Evolutionary conservation across 2,113 vertebrate genomes (phyloP).

Genomic region (Halichoeres trimaculatus): DNA sequence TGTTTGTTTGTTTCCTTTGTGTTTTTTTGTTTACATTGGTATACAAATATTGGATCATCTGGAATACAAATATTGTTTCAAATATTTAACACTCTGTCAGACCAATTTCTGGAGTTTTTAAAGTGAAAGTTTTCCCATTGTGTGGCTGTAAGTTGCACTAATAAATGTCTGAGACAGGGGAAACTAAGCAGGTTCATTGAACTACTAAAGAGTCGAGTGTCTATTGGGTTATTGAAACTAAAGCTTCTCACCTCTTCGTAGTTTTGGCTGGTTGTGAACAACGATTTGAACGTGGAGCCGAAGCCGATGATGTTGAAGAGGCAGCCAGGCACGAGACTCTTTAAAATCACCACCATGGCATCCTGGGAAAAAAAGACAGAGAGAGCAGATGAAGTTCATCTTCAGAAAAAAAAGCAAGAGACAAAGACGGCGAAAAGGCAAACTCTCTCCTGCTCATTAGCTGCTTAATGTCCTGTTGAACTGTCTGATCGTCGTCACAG

Average conservation of each 20-base stretch:
- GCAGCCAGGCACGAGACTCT: conserved; percentile 91
- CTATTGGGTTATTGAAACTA: no score
- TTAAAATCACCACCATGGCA: conserved; percentile 91
- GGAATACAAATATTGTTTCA: no score
- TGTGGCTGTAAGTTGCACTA: no score
- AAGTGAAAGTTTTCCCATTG: no score
- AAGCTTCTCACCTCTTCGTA: conserved; percentile 88
- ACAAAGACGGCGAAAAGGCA: not conserved
- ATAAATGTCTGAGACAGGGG: no score
- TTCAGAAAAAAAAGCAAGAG: not conserved
- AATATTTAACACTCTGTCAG: no score
- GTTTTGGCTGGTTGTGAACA: conserved; percentile 89
- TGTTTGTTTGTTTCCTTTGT: no score
- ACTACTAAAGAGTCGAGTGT: no score
- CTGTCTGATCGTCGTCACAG: conserved; percentile 1
- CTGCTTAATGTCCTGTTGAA: conserved; percentile 6
- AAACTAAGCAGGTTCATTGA: no score
- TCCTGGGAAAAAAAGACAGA: conserved; percentile 81
- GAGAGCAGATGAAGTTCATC: not conserved
- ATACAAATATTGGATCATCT: no score
- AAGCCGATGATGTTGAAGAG: conserved; percentile 94
- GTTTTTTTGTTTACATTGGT: no score
- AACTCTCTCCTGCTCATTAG: conserved; percentile 1
- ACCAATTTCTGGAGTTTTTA: no score
- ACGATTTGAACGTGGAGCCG: conserved; percentile 90